Evolutionary conservation across 2,888 invertebrate genomes (phyloP).

Genomic region (Heliconius ismenius): DNA sequence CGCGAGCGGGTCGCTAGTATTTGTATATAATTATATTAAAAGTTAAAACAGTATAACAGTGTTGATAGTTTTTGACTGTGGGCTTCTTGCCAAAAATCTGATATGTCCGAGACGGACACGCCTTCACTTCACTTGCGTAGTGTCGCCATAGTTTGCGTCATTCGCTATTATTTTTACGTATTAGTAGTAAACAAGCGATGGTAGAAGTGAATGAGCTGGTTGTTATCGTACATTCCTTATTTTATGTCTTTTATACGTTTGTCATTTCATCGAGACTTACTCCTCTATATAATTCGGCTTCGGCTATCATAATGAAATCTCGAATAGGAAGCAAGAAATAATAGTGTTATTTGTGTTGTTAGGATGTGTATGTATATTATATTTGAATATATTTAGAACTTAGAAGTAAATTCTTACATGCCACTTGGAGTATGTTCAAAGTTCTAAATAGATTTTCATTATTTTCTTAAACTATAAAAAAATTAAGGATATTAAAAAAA

Average conservation of each 20-base stretch:
- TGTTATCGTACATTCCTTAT: not conserved
- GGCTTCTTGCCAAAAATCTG: constrained; percentile 42
- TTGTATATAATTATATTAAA: constrained; percentile 1
- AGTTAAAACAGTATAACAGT: constrained; percentile 21
- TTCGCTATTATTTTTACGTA: constrained; percentile 37
- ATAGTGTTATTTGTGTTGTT: too few relatives aligned
- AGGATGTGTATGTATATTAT: too few relatives aligned
- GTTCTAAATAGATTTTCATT: too few relatives aligned
- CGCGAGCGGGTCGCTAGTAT: too few relatives aligned
- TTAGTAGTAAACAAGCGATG: constrained; percentile 35
- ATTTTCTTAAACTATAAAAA: too few relatives aligned
- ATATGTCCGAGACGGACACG: constrained; percentile 32
- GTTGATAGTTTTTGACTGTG: constrained; percentile 12
- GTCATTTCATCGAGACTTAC: not conserved
- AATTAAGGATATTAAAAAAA: too few relatives aligned
- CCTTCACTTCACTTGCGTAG: constrained; percentile 36
- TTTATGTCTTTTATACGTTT: not conserved
- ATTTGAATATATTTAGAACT: too few relatives aligned
- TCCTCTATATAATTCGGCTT: not conserved
- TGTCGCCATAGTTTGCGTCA: constrained; percentile 42
- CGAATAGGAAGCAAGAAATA: not conserved
- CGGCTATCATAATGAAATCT: not conserved
- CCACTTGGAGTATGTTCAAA: too few relatives aligned
- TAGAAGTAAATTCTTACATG: too few relatives aligned
- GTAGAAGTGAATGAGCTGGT: not conserved